phyloP scores from a whole-genome alignment of 2,797 vertebrate species.

The Pteropus rufus region DNA sequence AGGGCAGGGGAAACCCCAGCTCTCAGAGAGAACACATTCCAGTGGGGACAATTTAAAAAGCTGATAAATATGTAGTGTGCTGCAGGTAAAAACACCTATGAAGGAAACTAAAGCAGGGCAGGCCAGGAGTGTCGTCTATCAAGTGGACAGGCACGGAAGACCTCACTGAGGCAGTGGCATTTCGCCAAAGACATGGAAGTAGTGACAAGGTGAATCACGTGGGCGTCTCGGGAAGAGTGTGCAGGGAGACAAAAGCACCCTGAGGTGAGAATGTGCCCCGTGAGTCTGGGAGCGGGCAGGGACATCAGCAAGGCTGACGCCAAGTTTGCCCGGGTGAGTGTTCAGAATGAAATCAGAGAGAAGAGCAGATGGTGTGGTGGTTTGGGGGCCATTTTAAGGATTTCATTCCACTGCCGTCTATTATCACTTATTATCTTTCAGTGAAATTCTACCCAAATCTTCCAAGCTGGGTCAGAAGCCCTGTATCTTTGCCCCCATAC shows the following conservation, averaged over 20 bases:
- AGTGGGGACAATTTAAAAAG: not conserved
- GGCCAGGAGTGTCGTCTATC: not conserved
- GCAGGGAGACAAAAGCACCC: not conserved
- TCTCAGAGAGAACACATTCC: not conserved
- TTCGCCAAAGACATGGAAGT: not conserved
- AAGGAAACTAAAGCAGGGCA: not conserved
- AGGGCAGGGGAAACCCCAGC: too few species aligned
- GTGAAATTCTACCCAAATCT: not conserved
- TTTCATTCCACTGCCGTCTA: not conserved
- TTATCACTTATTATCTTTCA: not conserved
- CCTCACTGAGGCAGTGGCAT: not conserved
- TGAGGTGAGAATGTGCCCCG: not conserved
- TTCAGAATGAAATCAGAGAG: not conserved
- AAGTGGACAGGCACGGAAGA: not conserved
- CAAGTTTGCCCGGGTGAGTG: not conserved
- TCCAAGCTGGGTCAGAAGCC: not conserved
- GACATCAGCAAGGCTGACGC: not conserved
- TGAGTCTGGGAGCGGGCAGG: not conserved
- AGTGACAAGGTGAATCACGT: not conserved
- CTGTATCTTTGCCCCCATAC: not conserved
- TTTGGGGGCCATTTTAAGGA: not conserved
- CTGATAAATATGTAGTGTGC: too few species aligned
- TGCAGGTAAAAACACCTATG: not conserved
- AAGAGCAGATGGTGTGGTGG: rapidly evolving
- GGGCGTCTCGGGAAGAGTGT: not conserved